Evolutionary conservation across 2,113 vertebrate genomes (phyloP).

Genomic region (Clarias batrachus): DNA sequence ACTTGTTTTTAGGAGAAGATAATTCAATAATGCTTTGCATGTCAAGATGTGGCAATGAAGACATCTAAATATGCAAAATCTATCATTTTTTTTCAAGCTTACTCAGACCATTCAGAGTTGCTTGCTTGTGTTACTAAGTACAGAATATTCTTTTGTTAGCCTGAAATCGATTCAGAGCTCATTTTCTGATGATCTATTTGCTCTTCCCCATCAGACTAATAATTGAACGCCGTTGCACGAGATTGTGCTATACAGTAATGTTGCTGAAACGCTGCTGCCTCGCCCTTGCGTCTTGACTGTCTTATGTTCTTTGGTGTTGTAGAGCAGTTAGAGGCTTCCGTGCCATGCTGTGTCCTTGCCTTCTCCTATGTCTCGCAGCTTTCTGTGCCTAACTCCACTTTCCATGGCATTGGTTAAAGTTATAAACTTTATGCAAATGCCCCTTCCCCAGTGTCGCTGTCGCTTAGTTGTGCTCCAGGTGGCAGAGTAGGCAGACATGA

Average conservation of each 20-base stretch:
- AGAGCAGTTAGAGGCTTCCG: constrained; percentile 51
- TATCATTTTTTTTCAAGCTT: not conserved
- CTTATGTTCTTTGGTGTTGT: constrained; percentile 57
- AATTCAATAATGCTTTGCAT: constrained; percentile 21
- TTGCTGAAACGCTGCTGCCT: constrained; percentile 52
- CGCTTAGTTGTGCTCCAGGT: constrained; percentile 32
- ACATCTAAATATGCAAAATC: not conserved
- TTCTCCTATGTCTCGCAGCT: constrained; percentile 19
- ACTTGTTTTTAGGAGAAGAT: constrained; percentile 51
- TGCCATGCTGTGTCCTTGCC: constrained; percentile 38
- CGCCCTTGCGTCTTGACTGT: constrained; percentile 51
- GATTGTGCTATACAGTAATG: constrained; percentile 46
- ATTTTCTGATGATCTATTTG: not conserved
- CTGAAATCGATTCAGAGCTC: not conserved
- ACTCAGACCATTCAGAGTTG: not conserved
- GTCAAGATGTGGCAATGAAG: not conserved
- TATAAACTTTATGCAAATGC: not conserved
- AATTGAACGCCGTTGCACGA: constrained; percentile 59
- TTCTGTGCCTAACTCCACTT: constrained; percentile 14
- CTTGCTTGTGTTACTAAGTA: not conserved
- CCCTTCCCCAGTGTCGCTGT: constrained; percentile 13
- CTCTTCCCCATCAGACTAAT: constrained; percentile 28
- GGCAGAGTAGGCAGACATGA: constrained; percentile 56
- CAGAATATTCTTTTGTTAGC: not conserved
- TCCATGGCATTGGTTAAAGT: constrained; percentile 8